A percentile compares a stretch with the other conserved stretches of the same genome.
These are phyloP conservation scores for Parotia lawesii DNA, from an alignment of 2,113 vertebrate species.

Conservation along the genomic window DNA sequence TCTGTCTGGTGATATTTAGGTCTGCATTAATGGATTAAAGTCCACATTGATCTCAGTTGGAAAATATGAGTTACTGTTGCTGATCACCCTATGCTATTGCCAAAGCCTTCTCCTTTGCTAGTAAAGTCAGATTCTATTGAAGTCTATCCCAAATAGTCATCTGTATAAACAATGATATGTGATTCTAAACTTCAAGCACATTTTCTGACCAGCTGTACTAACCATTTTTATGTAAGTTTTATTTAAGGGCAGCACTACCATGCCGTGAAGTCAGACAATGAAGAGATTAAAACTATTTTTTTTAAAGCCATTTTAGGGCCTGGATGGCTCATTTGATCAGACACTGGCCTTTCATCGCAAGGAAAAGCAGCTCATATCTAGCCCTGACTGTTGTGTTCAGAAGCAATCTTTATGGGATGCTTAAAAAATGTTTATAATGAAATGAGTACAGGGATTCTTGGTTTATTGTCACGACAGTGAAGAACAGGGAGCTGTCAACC, in stretches of 20 bases:
- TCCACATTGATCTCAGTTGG: constrained; percentile 72
- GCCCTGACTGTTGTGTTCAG: background rate
- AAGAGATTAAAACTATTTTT: constrained; percentile 56
- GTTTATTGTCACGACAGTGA: background rate
- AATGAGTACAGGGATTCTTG: background rate
- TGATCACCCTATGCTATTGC: constrained; percentile 70
- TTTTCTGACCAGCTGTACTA: constrained; percentile 89
- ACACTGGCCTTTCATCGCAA: constrained; percentile 7
- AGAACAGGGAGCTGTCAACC: background rate
- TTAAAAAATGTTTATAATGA: constrained; percentile 25
- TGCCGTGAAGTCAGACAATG: constrained; percentile 58
- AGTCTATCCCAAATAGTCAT: constrained; percentile 84
- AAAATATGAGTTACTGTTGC: constrained; percentile 72
- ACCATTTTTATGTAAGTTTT: constrained; percentile 74
- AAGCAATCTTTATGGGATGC: constrained; percentile 14
- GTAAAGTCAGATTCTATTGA: constrained; percentile 80
- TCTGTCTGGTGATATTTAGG: constrained; percentile 69
- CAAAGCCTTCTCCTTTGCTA: constrained; percentile 66
- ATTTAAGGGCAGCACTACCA: constrained; percentile 62
- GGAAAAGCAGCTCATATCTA: background rate
- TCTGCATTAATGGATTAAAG: constrained; percentile 63
- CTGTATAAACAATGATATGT: constrained; percentile 92
- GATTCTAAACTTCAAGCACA: constrained; percentile 87
- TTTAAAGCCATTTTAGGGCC: constrained; percentile 29
- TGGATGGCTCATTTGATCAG: constrained; percentile 50